Base-by-base conservation (phyloP, 2,113 vertebrate genomes). In the Oncorhynchus gorbuscha region DNA sequence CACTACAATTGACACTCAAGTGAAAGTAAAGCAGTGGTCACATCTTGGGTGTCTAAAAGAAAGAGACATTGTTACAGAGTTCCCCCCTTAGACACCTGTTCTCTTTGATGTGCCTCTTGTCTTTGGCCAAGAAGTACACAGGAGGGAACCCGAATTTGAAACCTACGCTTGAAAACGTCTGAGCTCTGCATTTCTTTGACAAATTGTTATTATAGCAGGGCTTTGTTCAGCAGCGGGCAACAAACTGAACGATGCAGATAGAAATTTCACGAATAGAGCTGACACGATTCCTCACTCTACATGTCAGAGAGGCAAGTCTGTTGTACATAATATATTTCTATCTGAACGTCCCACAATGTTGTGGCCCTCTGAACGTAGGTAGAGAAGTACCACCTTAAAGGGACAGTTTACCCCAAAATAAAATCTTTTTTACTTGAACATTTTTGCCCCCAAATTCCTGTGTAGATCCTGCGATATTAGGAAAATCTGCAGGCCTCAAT, bases 1-100 rank as follows among this genome's bases (percentile, higher is more conserved):
- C 62, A 45, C 24, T 39, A 26, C 68, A 45, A 26, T 74, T 86
- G 49, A 84, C 84, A 65, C 78, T 64, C 2, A 67, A 1, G 30
- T 83, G 87, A 72, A 67, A 45, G 39, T 45, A 45, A 45, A 45
- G 39, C 9, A 45, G 8, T 11, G 39, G 39, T 45, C 39, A 45
- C 39, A 45, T 9, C 9, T 45, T 45, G 39, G 39, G 39, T 45
- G 39, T 45, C 39, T 45, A 45, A 45, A 45, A 45, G 39, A 45
- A 11, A 83, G 73, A 1, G 24, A 70, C 69, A 66, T 26, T 55
- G 55, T 71, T 69, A 66, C 68, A 24, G 20, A 22, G 3, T 51
- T 18, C 22, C 48, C 24, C 20, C 22, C 13, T 71, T 3, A 45
- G 39, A 45, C 39, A 45, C 39, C 20, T 20, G 51, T 14, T 55